Conservation (phyloP, 2,113 vertebrate genomes). For the Tinamus guttatus region DNA sequence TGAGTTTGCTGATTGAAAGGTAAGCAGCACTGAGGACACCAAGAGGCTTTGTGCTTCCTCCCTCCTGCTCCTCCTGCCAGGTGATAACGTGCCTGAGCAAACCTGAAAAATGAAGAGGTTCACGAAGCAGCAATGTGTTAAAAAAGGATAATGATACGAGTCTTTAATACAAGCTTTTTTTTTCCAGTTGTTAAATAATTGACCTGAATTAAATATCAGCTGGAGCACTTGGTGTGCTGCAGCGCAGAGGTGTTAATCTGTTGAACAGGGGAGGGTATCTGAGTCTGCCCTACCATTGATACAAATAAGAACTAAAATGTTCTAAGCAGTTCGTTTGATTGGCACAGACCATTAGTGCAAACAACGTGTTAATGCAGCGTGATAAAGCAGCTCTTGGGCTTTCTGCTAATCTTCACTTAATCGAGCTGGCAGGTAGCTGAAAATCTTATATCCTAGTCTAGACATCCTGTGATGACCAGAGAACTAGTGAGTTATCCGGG, state of each 20-base stretch:
- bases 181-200: not conserved
- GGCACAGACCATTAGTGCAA: not conserved
- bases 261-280: not conserved
- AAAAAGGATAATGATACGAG: rapidly evolving
- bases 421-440: constrained; percentile 28
- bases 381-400: constrained; percentile 46
- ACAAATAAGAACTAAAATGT: not conserved
- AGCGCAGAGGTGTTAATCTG: not conserved
- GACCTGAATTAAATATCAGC: not conserved
- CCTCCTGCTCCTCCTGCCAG: not conserved
- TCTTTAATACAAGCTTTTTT: not conserved
- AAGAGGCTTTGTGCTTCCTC: not conserved
- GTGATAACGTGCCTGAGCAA: not conserved
- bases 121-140: not conserved
- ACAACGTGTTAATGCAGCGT: not conserved
- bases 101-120: not conserved
- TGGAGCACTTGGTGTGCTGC: not conserved
- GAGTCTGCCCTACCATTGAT: not conserved
- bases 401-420: constrained; percentile 51
- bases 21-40: constrained; percentile 20
- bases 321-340: not conserved
- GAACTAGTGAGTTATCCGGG: not conserved
- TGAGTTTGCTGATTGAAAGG: constrained; percentile 93
- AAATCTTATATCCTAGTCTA: constrained; percentile 53
- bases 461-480: constrained; percentile 46